A percentile compares a stretch with the other conserved stretches of the same genome.
Conservation (phyloP, 2,797 vertebrate genomes). For the Hypotaenidia okinawae region DNA sequence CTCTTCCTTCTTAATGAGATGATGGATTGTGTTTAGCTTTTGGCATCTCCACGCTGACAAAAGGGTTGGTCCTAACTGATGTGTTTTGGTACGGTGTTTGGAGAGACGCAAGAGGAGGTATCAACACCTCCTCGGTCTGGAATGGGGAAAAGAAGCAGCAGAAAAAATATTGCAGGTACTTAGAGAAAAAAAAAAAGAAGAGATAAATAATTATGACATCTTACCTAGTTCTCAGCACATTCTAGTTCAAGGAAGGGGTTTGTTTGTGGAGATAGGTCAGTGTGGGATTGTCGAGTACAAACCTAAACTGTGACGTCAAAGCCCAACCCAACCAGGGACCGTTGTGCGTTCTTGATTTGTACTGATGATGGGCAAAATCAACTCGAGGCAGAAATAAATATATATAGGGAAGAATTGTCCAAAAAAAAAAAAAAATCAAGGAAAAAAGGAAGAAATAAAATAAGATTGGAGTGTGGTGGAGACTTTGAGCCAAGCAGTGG, state of each 20-base stretch:
- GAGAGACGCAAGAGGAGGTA: neutral
- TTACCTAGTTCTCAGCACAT: neutral
- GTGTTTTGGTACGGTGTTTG: neutral
- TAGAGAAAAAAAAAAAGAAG: neutral
- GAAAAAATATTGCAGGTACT: neutral
- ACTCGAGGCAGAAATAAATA: neutral
- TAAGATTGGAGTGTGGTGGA: neutral
- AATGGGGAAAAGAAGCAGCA: constrained; percentile 2
- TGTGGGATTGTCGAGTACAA: neutral
- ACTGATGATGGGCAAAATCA: neutral
- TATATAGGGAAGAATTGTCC: neutral
- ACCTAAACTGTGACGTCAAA: neutral
- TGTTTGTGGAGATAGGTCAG: neutral
- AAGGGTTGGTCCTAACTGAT: neutral
- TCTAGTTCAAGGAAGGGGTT: neutral
- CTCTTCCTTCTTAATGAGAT: neutral
- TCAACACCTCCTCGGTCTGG: constrained; percentile 15
- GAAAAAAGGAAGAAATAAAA: neutral
- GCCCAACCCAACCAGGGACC: neutral
- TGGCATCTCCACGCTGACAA: constrained; percentile 5
- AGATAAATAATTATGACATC: neutral
- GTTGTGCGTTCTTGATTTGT: neutral
- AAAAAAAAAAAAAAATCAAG: neutral
- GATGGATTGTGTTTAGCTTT: constrained; percentile 28
- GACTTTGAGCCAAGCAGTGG: constrained; percentile 29